A percentile compares a stretch with the other conserved stretches of the same genome.
phyloP scores from a whole-genome alignment of 2,888 invertebrate genomes.

The Calameuta pallipes region DNA sequence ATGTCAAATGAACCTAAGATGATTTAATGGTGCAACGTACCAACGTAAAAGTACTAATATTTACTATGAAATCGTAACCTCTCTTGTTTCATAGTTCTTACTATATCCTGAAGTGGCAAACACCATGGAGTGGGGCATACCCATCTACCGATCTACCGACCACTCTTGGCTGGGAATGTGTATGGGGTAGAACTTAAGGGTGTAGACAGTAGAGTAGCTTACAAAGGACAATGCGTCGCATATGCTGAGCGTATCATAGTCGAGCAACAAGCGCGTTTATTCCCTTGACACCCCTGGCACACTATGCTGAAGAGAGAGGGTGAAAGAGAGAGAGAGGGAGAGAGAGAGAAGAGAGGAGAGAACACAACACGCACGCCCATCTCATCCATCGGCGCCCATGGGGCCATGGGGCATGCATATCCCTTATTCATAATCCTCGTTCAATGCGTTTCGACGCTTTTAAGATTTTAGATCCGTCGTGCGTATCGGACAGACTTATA shows the following conservation, averaged over 20 bases:
- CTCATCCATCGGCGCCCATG: conserved; percentile 51
- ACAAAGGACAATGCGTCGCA: conserved; percentile 50
- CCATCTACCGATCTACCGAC: neutral
- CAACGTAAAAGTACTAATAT: neutral
- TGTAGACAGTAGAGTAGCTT: neutral
- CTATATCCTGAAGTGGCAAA: neutral
- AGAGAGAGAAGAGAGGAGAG: neutral
- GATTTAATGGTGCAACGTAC: neutral
- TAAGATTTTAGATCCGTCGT: conserved; percentile 38
- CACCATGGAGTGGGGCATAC: neutral
- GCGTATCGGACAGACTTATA: conserved; percentile 2
- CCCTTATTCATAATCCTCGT: conserved; percentile 60
- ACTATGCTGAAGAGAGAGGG: neutral
- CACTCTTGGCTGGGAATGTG: neutral
- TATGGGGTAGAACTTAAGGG: neutral
- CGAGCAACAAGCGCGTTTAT: conserved; percentile 56
- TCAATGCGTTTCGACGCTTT: conserved; percentile 60
- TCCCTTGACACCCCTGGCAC: conserved; percentile 36
- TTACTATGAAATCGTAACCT: neutral
- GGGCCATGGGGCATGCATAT: conserved; percentile 39
- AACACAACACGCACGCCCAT: conserved; percentile 22
- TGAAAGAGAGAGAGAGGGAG: neutral
- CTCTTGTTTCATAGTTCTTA: neutral
- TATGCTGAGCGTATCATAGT: conserved; percentile 55
- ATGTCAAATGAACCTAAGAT: neutral